Evolutionary conservation across 2,113 vertebrate genomes (phyloP), one percentile per base, ranked within the genome.

Genomic region (Triplophysa rosa): DNA sequence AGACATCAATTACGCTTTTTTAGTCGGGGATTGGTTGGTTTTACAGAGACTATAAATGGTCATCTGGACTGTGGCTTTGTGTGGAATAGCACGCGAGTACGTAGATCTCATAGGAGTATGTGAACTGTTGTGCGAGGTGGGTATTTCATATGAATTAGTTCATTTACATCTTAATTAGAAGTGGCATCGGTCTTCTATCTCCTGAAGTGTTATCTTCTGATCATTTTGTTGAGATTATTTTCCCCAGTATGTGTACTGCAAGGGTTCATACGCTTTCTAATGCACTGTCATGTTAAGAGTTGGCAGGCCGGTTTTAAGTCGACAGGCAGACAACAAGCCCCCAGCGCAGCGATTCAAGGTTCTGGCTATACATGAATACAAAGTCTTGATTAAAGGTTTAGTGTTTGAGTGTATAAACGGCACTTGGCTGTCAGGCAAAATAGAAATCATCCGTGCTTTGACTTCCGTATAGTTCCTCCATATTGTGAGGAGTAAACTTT

Each of bases 221-320:
- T 19, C 37, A 26, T 62, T 19, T 47, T 26, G 11, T 16, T 7
- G 24, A 59, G 23, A 26, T 74, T 74, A 62, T 74, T 63, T 74
- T 74, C 62, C 3, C 72, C 72, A 37, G 10, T 37, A 37, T 71
- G 68, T 8, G 26, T 47, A 16, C 14, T 8, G 40, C 45, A 49
- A 63, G 17, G 33, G 12, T 63, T 47, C 14, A 54, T 24, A 2
- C 1, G 47, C 24, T 2, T 1, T 74, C 16, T 45, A 63, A 63
- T 26, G 37, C 8, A 61, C 12, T 8, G 29, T 11, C 11, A 58
- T 63, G 47, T 26, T 6, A 14, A 42, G 11, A 11, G 29, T 45
- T 73, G 54, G 70, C 70, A 61, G 70, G 56, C 37, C 8, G 8
- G 56, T 45, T 61, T 61, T 73, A 73, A 59, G 56, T 47, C 47